Conservation (phyloP, 1,140 invertebrate species). For the Sinella curviseta region DNA sequence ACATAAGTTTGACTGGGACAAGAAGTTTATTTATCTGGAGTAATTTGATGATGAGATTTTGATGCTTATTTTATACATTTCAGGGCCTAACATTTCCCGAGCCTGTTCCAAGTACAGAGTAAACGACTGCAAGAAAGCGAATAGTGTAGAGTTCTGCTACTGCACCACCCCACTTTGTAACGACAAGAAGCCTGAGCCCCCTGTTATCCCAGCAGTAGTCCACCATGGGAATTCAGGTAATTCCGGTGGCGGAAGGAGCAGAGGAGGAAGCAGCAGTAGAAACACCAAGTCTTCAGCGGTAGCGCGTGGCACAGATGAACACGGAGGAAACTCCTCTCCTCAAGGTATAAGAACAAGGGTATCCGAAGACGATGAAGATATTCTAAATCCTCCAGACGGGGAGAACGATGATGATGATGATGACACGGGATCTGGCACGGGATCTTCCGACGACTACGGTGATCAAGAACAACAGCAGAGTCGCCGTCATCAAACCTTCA, state of each 20-base stretch:
- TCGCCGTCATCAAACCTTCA: background rate
- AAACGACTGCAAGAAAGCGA: slow-evolving; percentile 58
- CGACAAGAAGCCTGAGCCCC: slow-evolving; percentile 44
- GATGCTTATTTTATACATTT: slow-evolving; percentile 11
- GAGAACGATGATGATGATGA: slow-evolving; percentile 3
- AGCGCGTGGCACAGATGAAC: background rate
- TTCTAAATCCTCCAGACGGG: background rate
- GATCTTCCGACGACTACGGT: background rate
- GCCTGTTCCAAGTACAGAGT: slow-evolving; percentile 57
- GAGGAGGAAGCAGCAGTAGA: background rate
- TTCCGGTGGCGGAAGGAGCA: background rate
- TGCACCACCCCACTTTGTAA: slow-evolving; percentile 61
- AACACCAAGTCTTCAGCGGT: background rate
- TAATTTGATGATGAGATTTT: too few species aligned
- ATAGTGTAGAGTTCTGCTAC: slow-evolving; percentile 58
- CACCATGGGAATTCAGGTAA: background rate
- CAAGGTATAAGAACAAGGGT: slow-evolving; percentile 2
- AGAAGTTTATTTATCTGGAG: too few species aligned
- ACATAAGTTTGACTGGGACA: too few species aligned
- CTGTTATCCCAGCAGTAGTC: background rate
- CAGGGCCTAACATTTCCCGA: slow-evolving; percentile 57
- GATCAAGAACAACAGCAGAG: background rate
- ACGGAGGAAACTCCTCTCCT: background rate
- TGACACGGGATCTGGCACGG: background rate
- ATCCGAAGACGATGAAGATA: slow-evolving; percentile 5